Conservation (phyloP, 2,888 invertebrate species). For the Protonemura montana region DNA sequence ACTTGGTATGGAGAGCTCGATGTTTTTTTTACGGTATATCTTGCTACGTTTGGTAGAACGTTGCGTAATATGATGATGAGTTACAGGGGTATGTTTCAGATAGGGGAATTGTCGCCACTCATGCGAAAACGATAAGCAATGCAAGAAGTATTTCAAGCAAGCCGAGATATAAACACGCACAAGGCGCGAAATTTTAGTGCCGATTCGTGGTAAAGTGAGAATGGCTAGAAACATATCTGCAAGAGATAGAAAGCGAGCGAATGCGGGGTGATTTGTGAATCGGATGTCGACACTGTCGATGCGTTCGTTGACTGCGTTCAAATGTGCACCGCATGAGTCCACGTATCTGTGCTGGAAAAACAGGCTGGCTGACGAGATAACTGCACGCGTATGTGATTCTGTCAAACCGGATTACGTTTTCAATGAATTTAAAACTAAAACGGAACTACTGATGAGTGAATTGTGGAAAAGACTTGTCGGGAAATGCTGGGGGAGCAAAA, state of each 20-base stretch:
- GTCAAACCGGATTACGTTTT: background rate
- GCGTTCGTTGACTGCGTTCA: background rate
- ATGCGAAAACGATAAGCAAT: background rate
- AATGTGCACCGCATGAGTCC: background rate
- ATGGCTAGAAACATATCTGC: background rate
- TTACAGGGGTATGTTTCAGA: background rate
- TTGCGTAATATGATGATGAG: background rate
- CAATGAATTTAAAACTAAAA: background rate
- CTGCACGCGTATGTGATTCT: background rate
- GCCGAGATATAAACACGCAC: background rate
- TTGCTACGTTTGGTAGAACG: background rate
- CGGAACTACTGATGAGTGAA: conserved; percentile 33
- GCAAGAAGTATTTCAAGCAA: background rate
- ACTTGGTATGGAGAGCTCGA: background rate
- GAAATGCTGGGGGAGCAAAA: conserved; percentile 2
- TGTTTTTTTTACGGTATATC: background rate
- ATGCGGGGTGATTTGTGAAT: background rate
- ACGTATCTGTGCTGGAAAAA: too few relatives aligned
- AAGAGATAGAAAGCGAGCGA: background rate
- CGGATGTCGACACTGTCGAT: background rate
- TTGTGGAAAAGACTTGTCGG: conserved; percentile 7
- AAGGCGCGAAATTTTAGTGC: background rate
- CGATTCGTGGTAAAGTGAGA: background rate
- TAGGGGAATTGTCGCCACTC: background rate
- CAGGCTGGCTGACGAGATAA: background rate